Conservation (phyloP, 2,113 vertebrate genomes). For the Dromaius novaehollandiae region DNA sequence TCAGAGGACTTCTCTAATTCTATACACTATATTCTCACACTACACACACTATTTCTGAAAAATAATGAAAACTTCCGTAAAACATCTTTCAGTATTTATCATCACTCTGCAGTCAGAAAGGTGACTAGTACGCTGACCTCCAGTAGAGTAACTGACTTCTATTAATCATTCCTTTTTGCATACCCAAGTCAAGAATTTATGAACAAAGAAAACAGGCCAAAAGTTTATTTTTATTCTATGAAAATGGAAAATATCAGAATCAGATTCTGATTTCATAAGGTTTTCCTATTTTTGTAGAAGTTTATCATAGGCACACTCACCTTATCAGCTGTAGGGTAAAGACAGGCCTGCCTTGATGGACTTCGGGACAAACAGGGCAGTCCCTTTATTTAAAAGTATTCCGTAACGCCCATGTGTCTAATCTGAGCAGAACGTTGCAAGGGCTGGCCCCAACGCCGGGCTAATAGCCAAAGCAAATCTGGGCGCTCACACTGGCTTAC, state of each 20-base stretch:
- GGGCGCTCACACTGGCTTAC: not conserved
- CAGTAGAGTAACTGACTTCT: not conserved
- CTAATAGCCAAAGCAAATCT: slow-evolving; percentile 11
- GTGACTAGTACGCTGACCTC: not conserved
- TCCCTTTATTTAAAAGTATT: not conserved
- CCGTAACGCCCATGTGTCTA: not conserved
- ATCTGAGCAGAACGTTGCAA: not conserved
- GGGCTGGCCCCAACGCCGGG: not conserved
- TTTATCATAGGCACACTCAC: not conserved
- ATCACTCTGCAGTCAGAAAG: not conserved
- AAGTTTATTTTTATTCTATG: not conserved
- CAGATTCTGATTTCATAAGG: not conserved
- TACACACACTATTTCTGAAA: not conserved
- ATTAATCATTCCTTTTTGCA: not conserved
- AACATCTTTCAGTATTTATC: not conserved
- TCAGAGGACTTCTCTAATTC: not conserved
- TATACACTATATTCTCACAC: not conserved
- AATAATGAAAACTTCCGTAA: slow-evolving; percentile 8
- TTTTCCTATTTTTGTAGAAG: not conserved
- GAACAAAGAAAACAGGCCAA: not conserved
- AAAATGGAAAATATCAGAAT: not conserved
- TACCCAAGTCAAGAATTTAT: not conserved
- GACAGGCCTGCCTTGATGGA: not conserved
- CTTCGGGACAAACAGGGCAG: not conserved
- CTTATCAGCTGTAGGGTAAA: not conserved